Evolutionary conservation across 1,140 invertebrate species (phyloP).

Genomic region (Drosophila lowei): DNA sequence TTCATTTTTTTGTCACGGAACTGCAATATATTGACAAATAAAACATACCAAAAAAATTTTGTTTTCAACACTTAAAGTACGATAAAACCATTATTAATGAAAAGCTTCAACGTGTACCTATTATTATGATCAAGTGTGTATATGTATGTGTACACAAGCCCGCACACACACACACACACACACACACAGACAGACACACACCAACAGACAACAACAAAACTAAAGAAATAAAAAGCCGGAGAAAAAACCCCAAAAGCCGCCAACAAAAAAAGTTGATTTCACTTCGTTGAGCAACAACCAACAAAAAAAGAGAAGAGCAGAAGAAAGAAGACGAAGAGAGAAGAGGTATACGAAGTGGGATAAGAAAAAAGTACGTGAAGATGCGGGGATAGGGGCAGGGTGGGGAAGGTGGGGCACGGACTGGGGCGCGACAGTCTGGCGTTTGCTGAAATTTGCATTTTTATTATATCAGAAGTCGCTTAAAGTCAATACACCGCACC

Average conservation of each 20-base stretch:
- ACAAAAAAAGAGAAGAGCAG: conserved; percentile 30
- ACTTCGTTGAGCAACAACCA: conserved; percentile 43
- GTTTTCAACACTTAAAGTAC: too few species aligned
- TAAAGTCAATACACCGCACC: conserved; percentile 64
- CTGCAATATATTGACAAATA: too few species aligned
- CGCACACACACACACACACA: neutral
- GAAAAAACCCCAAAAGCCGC: conserved; percentile 40
- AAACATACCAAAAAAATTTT: too few species aligned
- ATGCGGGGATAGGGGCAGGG: neutral
- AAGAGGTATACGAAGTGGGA: neutral
- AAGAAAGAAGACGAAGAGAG: neutral
- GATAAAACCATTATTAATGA: too few species aligned
- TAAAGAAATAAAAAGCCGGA: conserved; percentile 48
- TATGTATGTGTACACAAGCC: too few species aligned
- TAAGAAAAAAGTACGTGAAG: neutral
- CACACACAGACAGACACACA: neutral
- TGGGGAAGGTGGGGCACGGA: too few species aligned
- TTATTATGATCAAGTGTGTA: too few species aligned
- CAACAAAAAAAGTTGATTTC: conserved; percentile 69
- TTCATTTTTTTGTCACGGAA: too few species aligned
- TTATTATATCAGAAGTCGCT: conserved; percentile 72
- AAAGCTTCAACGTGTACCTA: too few species aligned
- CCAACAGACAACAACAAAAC: conserved; percentile 5
- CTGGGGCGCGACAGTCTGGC: conserved; percentile 27
- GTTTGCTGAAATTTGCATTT: conserved; percentile 66